phyloP scores from a whole-genome alignment of 2,888 invertebrate genomes.

The Neoascia interrupta region DNA sequence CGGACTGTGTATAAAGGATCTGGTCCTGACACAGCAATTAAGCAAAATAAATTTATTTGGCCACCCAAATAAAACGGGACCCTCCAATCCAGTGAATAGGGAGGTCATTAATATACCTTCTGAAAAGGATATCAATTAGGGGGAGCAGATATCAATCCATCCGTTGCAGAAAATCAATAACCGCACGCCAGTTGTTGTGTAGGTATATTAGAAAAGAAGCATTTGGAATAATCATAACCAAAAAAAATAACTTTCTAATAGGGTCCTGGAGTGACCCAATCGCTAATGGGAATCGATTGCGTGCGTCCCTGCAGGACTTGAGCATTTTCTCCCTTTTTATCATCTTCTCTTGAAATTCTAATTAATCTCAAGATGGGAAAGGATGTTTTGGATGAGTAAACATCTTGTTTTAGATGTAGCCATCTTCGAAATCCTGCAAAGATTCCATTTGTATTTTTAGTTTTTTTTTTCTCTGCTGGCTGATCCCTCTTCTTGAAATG shows the following conservation, averaged over 20 bases:
- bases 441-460: constrained; percentile 12
- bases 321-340: not conserved
- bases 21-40: constrained; percentile 60
- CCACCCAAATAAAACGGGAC: constrained; percentile 4
- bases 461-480: not conserved
- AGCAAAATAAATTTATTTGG: constrained; percentile 53
- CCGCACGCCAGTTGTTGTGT: constrained; percentile 3
- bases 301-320: constrained; percentile 6
- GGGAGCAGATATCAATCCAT: constrained; percentile 50
- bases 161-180: constrained; percentile 15
- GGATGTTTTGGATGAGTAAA: constrained; percentile 39
- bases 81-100: not conserved
- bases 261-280: constrained; percentile 8
- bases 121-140: constrained; percentile 65
- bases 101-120: constrained; percentile 55
- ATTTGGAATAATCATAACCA: not conserved
- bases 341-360: not conserved
- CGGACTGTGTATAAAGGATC: constrained; percentile 23
- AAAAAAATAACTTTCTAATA: not conserved
- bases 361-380: constrained; percentile 27
- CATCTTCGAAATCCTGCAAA: not conserved
- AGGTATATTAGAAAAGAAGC: no score
- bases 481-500: no score
- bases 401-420: constrained; percentile 36
- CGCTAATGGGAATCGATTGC: constrained; percentile 2